Evolutionary conservation across 2,113 vertebrate species (phyloP).

Genomic region (Toxotes chatareus): DNA sequence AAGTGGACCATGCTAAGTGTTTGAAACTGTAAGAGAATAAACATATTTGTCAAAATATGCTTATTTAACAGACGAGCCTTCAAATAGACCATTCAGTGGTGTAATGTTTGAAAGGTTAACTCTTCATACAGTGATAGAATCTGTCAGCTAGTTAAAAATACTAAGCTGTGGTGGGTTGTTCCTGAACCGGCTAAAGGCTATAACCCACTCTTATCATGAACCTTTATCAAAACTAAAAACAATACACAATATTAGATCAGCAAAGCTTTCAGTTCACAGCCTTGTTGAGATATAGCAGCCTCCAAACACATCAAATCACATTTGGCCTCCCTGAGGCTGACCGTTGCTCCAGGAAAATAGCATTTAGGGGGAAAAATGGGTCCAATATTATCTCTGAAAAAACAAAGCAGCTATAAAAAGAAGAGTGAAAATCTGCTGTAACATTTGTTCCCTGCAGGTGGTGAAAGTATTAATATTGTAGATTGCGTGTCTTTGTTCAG

Average conservation of each 20-base stretch:
- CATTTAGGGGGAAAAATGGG: slow-evolving; percentile 1
- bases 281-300: slow-evolving; percentile 12
- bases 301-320: slow-evolving; percentile 30
- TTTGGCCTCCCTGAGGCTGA: slow-evolving; percentile 29
- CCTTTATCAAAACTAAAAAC: slow-evolving; percentile 17
- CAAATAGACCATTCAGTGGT: too few species aligned
- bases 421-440: not conserved
- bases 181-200: not conserved
- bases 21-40: too few species aligned
- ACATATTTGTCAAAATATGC: too few species aligned
- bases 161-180: not conserved
- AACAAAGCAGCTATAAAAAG: slow-evolving; percentile 8
- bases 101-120: too few species aligned
- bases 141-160: not conserved
- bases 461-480: slow-evolving; percentile 28
- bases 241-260: slow-evolving; percentile 16
- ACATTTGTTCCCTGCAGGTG: slow-evolving; percentile 15
- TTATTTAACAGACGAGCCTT: too few species aligned
- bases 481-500: not conserved
- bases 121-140: not conserved
- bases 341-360: slow-evolving; percentile 27
- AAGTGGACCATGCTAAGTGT: too few species aligned
- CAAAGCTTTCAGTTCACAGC: slow-evolving; percentile 8
- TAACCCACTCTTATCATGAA: not conserved
- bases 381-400: slow-evolving; percentile 11